These are phyloP conservation scores for Merluccius polli DNA, from an alignment of 2,797 vertebrate genomes.

Conservation along the genomic window DNA sequence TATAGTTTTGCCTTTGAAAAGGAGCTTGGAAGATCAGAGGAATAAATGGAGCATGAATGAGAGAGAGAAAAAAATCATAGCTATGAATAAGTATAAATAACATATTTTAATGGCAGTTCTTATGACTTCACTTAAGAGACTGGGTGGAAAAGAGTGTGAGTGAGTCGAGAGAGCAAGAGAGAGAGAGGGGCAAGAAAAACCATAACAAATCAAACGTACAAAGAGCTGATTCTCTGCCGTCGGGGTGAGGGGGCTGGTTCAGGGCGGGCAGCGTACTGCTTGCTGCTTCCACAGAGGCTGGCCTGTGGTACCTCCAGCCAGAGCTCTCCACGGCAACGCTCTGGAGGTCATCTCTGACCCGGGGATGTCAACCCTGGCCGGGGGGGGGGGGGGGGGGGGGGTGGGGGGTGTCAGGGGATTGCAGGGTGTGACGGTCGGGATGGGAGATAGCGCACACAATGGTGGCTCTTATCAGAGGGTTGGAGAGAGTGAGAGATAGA, in stretches of 20 bases:
- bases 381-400: background rate
- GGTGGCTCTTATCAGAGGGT: constrained; percentile 48
- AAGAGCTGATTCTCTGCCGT: constrained; percentile 67
- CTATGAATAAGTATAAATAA: constrained; percentile 8
- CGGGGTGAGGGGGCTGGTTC: constrained; percentile 51
- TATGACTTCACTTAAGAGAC: constrained; percentile 2
- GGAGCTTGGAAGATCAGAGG: constrained; percentile 31
- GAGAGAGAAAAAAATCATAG: constrained; percentile 25
- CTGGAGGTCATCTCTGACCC: constrained; percentile 37
- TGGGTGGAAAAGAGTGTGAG: constrained; percentile 38
- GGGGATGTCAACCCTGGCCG: background rate
- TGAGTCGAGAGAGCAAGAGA: constrained; percentile 27
- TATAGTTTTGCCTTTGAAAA: constrained; percentile 51
- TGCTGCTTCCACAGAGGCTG: constrained; percentile 35
- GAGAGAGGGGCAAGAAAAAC: constrained; percentile 38
- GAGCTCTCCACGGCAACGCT: background rate
- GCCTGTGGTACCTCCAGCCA: constrained; percentile 48
- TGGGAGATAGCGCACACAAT: constrained; percentile 34
- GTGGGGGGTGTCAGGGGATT: constrained; percentile 48
- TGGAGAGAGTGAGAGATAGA: background rate
- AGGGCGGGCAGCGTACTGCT: constrained; percentile 35
- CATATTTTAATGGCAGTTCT: constrained; percentile 22
- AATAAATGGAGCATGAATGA: constrained; percentile 12
- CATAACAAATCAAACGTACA: constrained; percentile 69
- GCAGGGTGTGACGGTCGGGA: constrained; percentile 33